Evolutionary conservation across 2,797 vertebrate genomes (phyloP).

Genomic region (Neosalanx taihuensis): DNA sequence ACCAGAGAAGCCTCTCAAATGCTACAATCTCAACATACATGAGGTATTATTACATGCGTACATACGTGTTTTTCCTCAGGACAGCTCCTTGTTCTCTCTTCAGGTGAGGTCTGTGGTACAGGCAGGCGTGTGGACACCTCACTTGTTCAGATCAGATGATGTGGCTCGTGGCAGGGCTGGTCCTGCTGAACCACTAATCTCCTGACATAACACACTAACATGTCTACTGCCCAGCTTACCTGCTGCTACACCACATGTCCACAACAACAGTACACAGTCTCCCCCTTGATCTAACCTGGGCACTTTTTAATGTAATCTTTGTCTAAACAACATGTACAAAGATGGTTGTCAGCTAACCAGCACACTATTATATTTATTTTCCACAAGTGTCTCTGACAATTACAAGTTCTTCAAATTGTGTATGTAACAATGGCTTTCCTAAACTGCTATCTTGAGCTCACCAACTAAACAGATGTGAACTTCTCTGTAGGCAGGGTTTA

Average conservation of each 20-base stretch:
- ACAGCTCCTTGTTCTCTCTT: not conserved
- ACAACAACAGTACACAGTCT: not conserved
- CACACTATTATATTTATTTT: not conserved
- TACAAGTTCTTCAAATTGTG: not conserved
- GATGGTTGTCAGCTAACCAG: not conserved
- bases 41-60: not conserved
- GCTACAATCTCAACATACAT: not conserved
- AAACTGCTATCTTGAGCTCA: no score
- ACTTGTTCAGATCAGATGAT: conserved; percentile 3
- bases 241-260: not conserved
- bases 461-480: no score
- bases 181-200: conserved; percentile 59
- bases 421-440: no score
- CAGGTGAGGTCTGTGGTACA: not conserved
- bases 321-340: not conserved
- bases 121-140: not conserved
- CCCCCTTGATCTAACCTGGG: not conserved
- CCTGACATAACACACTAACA: conserved; percentile 33
- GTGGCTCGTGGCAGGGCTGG: conserved; percentile 20
- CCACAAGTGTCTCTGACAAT: not conserved
- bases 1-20: not conserved
- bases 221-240: conserved; percentile 27
- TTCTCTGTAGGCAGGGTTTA: not conserved
- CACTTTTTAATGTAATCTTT: not conserved
- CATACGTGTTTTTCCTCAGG: not conserved